Conservation (phyloP, 1,140 invertebrate species). For the Drosophila littoralis region DNA sequence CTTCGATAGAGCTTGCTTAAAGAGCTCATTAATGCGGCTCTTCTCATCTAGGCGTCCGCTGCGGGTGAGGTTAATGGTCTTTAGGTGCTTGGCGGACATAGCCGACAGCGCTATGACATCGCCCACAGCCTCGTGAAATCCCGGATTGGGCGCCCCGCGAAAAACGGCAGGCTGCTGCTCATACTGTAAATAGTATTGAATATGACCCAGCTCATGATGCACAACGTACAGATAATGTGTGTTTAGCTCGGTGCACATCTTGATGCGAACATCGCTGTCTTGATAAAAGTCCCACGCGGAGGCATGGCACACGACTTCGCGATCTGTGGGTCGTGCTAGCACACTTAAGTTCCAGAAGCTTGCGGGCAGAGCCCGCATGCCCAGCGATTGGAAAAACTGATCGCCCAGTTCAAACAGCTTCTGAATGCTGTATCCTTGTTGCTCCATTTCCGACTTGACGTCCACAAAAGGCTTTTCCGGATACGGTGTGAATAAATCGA, state of each 20-base stretch:
- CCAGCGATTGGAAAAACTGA: slow-evolving; percentile 94
- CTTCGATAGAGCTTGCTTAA: slow-evolving; percentile 86
- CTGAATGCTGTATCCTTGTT: slow-evolving; percentile 76
- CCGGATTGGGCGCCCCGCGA: slow-evolving; percentile 90
- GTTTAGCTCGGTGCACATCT: slow-evolving; percentile 91
- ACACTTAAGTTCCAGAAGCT: slow-evolving; percentile 93
- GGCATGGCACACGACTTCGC: slow-evolving; percentile 90
- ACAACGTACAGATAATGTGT: slow-evolving; percentile 88
- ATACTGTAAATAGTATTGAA: slow-evolving; percentile 90
- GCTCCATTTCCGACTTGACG: slow-evolving; percentile 85
- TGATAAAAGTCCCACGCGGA: slow-evolving; percentile 93
- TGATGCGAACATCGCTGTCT: slow-evolving; percentile 87
- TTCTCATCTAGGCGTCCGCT: slow-evolving; percentile 67
- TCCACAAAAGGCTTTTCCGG: slow-evolving; percentile 87
- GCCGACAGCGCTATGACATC: slow-evolving; percentile 89
- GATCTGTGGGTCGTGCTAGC: slow-evolving; percentile 87
- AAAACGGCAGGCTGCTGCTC: slow-evolving; percentile 88
- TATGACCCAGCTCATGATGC: slow-evolving; percentile 93
- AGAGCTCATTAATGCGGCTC: slow-evolving; percentile 79
- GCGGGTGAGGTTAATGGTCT: slow-evolving; percentile 85
- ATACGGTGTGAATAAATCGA: slow-evolving; percentile 89
- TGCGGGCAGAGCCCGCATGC: slow-evolving; percentile 91
- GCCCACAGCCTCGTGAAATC: slow-evolving; percentile 91
- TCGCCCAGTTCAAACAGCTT: slow-evolving; percentile 88
- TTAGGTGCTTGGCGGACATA: slow-evolving; percentile 86